phyloP scores from a whole-genome alignment of 2,797 vertebrate genomes.

The Acrossocheilus wenchowensis region DNA sequence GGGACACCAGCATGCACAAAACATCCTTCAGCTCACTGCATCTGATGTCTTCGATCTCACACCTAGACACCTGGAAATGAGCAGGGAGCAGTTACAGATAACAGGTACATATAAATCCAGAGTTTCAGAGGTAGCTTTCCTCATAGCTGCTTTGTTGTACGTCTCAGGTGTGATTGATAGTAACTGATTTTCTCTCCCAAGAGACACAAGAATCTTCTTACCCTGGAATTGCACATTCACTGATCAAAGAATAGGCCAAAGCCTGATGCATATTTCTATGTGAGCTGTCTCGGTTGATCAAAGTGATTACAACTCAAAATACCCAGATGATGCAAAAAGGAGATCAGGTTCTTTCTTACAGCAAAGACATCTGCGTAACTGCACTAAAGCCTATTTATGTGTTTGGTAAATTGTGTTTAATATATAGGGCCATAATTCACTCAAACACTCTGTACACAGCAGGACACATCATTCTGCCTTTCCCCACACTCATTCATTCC shows the following conservation, averaged over 20 bases:
- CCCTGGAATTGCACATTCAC: slow-evolving; percentile 11
- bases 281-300: slow-evolving; percentile 24
- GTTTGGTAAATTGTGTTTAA: slow-evolving; percentile 23
- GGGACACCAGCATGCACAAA: neutral
- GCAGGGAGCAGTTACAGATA: slow-evolving; percentile 15
- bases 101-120: slow-evolving; percentile 32
- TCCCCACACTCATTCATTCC: slow-evolving; percentile 28
- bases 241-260: slow-evolving; percentile 37
- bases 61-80: slow-evolving; percentile 21
- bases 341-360: neutral
- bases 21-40: slow-evolving; percentile 17
- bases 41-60: slow-evolving; percentile 31
- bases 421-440: slow-evolving; percentile 26
- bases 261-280: slow-evolving; percentile 18
- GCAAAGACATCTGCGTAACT: slow-evolving; percentile 9
- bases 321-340: slow-evolving; percentile 19
- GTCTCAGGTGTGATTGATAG: slow-evolving; percentile 38
- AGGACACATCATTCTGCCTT: slow-evolving; percentile 34
- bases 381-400: slow-evolving; percentile 11
- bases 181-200: slow-evolving; percentile 33
- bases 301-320: slow-evolving; percentile 25
- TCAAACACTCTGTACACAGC: slow-evolving; percentile 13
- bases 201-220: slow-evolving; percentile 7
- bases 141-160: slow-evolving; percentile 1
- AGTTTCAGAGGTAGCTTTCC: slow-evolving; percentile 12